Base-by-base conservation (phyloP, 2,888 invertebrate genomes). In the Scaeva pyrastri region DNA sequence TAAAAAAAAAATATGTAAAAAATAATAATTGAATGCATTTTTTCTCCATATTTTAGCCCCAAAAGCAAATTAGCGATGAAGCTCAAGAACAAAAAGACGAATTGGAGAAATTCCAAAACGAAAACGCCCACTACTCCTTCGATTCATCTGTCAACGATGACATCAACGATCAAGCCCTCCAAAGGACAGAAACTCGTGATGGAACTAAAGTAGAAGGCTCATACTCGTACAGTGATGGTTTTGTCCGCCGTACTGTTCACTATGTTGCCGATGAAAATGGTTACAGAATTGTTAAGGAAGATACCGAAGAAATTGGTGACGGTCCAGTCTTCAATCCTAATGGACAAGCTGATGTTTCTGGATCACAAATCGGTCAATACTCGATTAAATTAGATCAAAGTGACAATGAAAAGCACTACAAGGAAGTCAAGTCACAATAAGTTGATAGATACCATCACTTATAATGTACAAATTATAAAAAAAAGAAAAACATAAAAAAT, bases 191-290 rank as follows among this genome's bases (percentile, higher is more conserved):
- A 89, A 90, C 90, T 1, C 91, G 92, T 41, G 91, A 92, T 4
- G 92, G 91, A 3, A 76, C 88, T 6, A 91, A 90, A 71, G 89
- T 89, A 1, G 91, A 89, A 55, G 95, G 95, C 3, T 91, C 92
- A 83, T 95, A 95, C 89, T 93, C 94, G 6, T 95, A 95, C 91
- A 94, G 94, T 85, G 95, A 95, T 90, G 95, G 95, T 0, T 95
- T 91, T 88, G 93, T 93, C 88, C 92, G 91, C 88, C 93, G 94
- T 23, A 94, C 93, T 0, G 94, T 94, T 0, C 91, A 93, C 83
- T 95, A 95, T 89, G 93, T 93, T 73, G 95, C 95, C 88, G 95
- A 95, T 90, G 93, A 94, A 89, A 93, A 94, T 82, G 95, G 95
- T 75, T 95, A 94, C 90, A 91, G 95, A 88, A 93, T 95, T 16